Base-by-base conservation (phyloP, 2,113 vertebrate genomes). In the Bothrops jararaca region DNA sequence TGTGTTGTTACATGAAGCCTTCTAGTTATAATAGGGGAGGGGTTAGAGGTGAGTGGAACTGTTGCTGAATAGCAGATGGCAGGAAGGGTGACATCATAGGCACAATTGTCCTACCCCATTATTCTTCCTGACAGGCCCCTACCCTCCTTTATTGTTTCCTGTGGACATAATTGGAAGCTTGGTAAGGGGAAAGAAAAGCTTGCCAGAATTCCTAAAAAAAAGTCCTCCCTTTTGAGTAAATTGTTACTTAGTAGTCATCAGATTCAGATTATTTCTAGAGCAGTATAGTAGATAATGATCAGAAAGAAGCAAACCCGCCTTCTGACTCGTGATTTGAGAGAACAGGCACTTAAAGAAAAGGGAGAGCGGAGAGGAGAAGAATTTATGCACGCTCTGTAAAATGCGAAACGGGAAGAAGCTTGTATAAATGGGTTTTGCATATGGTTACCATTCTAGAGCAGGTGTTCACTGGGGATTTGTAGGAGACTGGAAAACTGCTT, bases 31-130 rank as follows among this genome's bases (percentile, higher is more conserved):
- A 50, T 52, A 50, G 69, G 53, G 58, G 11, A 64, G 89, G 50
- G 89, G 42, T 5, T 0, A 0, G 48, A 93, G 92, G 94, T 74
- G 89, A 92, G 94, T 2, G 45, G 86, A 89, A 74, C 93, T 94
- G 92, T 94, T 1, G 88, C 93, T 93, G 94, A 93, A 92, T 58
- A 96, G 96, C 97, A 97, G 96, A 96, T 97, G 97, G 97, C 97
- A 96, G 97, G 97, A 97, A 97, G 96, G 95, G 96, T 96, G 97
- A 97, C 96, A 96, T 96, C 96, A 97, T 95, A 95, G 93, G 91
- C 1, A 54, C 90, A 3, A 96, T 96, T 96, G 97, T 97, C 96
- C 96, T 0, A 94, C 93, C 92, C 96, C 95, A 96, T 96, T 95
- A 96, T 97, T 96, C 95, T 96, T 97, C 69, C 92, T 96, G 96